phyloP scores from a whole-genome alignment of 2,888 invertebrate species.

The Chrysolina haemoptera region DNA sequence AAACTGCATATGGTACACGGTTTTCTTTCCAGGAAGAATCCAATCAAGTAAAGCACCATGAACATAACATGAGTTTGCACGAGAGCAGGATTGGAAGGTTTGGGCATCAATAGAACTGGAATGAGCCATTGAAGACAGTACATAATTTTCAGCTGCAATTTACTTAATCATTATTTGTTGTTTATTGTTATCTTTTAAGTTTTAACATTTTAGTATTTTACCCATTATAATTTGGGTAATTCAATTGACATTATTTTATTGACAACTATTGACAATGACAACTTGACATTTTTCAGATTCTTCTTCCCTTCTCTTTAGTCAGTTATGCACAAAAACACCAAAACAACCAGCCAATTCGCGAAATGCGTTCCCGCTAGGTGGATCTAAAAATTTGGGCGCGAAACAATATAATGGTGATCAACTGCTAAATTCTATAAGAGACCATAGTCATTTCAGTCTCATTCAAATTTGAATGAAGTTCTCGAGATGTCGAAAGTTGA shows the following conservation, averaged over 20 bases:
- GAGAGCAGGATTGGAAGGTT: slow-evolving; percentile 96
- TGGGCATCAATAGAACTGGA: slow-evolving; percentile 96
- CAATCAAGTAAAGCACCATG: slow-evolving; percentile 95
- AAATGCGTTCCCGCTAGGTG: too few species aligned
- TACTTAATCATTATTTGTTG: slow-evolving; percentile 3
- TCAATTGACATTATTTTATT: neutral
- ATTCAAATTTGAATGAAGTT: too few species aligned
- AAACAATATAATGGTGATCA: too few species aligned
- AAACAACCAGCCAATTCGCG: too few species aligned
- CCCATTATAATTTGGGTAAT: neutral
- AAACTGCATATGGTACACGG: slow-evolving; percentile 98
- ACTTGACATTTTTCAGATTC: too few species aligned
- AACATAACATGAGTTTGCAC: slow-evolving; percentile 98
- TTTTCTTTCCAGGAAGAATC: slow-evolving; percentile 96
- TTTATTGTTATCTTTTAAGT: neutral
- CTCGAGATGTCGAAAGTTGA: too few species aligned
- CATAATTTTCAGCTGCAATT: slow-evolving; percentile 74
- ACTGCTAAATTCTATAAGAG: too few species aligned
- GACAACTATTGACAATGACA: too few species aligned
- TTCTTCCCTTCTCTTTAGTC: too few species aligned
- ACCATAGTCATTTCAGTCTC: too few species aligned
- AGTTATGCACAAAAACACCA: too few species aligned
- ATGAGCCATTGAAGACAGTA: slow-evolving; percentile 98
- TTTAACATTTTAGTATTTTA: neutral
- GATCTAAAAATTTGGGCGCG: too few species aligned